Conservation (phyloP, 2,113 vertebrate species). For the Dasyprocta punctata region DNA sequence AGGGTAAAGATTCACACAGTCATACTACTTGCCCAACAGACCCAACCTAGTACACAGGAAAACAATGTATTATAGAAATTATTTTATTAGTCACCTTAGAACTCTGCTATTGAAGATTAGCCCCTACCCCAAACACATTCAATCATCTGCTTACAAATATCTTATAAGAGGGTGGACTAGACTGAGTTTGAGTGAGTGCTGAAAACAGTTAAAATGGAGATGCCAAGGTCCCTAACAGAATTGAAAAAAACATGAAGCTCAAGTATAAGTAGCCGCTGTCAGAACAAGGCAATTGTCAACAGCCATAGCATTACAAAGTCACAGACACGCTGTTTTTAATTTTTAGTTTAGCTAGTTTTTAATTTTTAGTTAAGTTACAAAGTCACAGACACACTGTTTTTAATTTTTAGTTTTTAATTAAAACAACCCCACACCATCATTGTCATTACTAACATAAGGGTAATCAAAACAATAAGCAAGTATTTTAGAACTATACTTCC, state of each 20-base stretch:
- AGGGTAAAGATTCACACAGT: not conserved
- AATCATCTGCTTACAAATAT: constrained; percentile 11
- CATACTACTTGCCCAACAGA: not conserved
- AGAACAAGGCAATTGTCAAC: not conserved
- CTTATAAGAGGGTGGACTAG: not conserved
- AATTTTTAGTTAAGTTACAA: not conserved
- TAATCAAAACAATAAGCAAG: not conserved
- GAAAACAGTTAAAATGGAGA: not conserved
- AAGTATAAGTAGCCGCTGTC: not conserved
- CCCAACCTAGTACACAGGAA: not conserved
- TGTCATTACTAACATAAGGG: not conserved
- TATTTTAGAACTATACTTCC: not conserved
- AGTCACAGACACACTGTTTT: not conserved
- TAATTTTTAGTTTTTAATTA: not conserved
- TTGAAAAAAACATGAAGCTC: constrained; percentile 19
- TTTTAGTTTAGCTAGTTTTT: not conserved
- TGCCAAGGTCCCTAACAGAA: not conserved
- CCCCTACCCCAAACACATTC: not conserved
- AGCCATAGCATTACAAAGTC: not conserved
- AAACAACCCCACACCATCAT: not conserved
- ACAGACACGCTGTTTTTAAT: too few species aligned
- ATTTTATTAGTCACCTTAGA: not conserved
- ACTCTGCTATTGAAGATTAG: constrained; percentile 3
- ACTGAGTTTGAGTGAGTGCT: not conserved
- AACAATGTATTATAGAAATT: not conserved